Percentiles rank a stretch among this genome's conserved stretches.
Conservation (phyloP, 2,888 invertebrate genomes). For the Xestia rhomboidea region DNA sequence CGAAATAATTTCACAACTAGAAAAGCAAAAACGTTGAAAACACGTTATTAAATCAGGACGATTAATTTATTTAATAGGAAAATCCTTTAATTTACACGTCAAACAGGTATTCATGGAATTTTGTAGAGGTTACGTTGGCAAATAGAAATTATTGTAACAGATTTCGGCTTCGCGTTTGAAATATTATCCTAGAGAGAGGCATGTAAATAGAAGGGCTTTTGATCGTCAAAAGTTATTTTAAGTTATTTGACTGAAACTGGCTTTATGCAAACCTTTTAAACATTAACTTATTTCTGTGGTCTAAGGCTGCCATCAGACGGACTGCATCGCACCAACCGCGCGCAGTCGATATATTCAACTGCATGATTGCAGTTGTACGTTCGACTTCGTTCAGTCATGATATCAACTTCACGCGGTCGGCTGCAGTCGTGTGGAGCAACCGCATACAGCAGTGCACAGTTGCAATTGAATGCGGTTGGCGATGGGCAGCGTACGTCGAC, state of each 20-base stretch:
- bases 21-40: not conserved
- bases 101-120: slow-evolving; percentile 3
- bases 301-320: too few relatives aligned
- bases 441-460: too few relatives aligned
- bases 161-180: slow-evolving; percentile 1
- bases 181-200: slow-evolving; percentile 14
- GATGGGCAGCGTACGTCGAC: too few relatives aligned
- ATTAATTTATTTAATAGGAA: not conserved
- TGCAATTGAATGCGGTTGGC: too few relatives aligned
- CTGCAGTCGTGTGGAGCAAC: too few relatives aligned
- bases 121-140: slow-evolving; percentile 9
- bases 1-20: not conserved
- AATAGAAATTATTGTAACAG: slow-evolving; percentile 17
- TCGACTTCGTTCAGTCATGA: too few relatives aligned
- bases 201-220: slow-evolving; percentile 7
- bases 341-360: too few relatives aligned
- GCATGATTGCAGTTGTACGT: too few relatives aligned
- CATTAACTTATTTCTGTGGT: too few relatives aligned
- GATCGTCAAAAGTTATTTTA: not conserved
- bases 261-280: not conserved
- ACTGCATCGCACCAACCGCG: too few relatives aligned
- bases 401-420: too few relatives aligned
- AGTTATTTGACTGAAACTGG: not conserved
- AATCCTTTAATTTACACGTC: not conserved
- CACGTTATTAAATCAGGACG: not conserved